Evolutionary conservation across 2,113 vertebrate genomes (phyloP).

Genomic region (Lota lota): DNA sequence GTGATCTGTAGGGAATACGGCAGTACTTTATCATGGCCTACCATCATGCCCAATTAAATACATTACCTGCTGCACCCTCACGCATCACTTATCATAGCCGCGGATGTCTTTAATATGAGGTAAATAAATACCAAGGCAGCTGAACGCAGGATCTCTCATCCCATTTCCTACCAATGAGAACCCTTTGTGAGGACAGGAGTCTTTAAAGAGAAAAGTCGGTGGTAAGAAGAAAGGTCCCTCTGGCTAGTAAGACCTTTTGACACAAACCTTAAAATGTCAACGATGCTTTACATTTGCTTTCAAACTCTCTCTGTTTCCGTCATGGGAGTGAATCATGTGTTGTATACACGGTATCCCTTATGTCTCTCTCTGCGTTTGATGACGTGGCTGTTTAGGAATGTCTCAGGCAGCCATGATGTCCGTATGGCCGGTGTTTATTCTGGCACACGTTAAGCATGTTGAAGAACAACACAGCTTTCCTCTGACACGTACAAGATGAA

Average conservation of each 20-base stretch:
- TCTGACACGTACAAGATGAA: conserved; percentile 42
- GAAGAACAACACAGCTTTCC: conserved; percentile 2
- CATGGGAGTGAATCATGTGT: conserved; percentile 2
- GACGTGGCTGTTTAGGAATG: conserved; percentile 31
- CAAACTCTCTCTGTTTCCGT: background rate
- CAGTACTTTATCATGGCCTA: background rate
- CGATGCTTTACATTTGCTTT: conserved; percentile 1
- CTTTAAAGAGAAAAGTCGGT: too few species aligned
- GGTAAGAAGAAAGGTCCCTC: too few species aligned
- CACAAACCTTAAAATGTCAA: background rate
- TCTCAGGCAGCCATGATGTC: conserved; percentile 26
- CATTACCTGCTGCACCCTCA: too few species aligned
- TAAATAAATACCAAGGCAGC: too few species aligned
- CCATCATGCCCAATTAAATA: background rate
- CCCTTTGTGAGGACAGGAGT: too few species aligned
- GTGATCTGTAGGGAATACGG: conserved; percentile 15
- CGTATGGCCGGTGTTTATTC: conserved; percentile 25
- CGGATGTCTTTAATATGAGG: too few species aligned
- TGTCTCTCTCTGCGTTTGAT: conserved; percentile 20
- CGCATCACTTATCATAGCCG: too few species aligned
- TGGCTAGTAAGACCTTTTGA: background rate
- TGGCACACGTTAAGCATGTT: conserved; percentile 48
- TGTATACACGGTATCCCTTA: conserved; percentile 9
- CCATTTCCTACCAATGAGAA: too few species aligned
- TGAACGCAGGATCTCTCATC: too few species aligned